A percentile compares a stretch with the other conserved stretches of the same genome.
Evolutionary conservation across 1,140 invertebrate species (phyloP).

Genomic region (Chlorops oryzae): DNA sequence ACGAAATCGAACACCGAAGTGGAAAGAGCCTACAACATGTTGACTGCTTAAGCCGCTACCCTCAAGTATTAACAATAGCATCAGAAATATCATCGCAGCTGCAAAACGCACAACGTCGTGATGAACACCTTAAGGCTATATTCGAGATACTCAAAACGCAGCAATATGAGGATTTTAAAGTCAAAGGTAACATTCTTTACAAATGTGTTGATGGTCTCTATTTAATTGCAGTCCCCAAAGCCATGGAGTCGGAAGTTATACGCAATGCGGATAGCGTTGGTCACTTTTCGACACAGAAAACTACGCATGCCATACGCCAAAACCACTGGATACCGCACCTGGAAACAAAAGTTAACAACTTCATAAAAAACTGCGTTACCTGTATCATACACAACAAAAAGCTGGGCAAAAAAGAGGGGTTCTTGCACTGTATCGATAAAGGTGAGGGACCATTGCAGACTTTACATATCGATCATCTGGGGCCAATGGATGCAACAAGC

Average conservation of each 20-base stretch:
- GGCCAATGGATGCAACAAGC: constrained; percentile 34
- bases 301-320: constrained; percentile 26
- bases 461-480: too few species aligned
- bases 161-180: not conserved
- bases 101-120: constrained; percentile 3
- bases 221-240: constrained; percentile 1
- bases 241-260: constrained; percentile 10
- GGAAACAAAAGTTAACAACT: constrained; percentile 26
- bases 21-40: constrained; percentile 42
- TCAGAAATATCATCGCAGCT: not conserved
- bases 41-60: constrained; percentile 44
- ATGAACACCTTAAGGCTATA: constrained; percentile 4
- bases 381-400: constrained; percentile 23
- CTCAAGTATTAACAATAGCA: constrained; percentile 17
- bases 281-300: constrained; percentile 30
- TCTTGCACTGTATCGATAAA: constrained; percentile 31
- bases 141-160: not conserved
- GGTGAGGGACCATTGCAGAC: too few species aligned
- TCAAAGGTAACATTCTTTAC: constrained; percentile 4
- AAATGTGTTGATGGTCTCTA: constrained; percentile 1
- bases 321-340: constrained; percentile 45
- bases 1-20: too few species aligned
- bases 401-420: constrained; percentile 41
- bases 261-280: constrained; percentile 14
- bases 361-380: constrained; percentile 31